Conservation (phyloP, 2,113 vertebrate genomes). For the Neogobius melanostomus region DNA sequence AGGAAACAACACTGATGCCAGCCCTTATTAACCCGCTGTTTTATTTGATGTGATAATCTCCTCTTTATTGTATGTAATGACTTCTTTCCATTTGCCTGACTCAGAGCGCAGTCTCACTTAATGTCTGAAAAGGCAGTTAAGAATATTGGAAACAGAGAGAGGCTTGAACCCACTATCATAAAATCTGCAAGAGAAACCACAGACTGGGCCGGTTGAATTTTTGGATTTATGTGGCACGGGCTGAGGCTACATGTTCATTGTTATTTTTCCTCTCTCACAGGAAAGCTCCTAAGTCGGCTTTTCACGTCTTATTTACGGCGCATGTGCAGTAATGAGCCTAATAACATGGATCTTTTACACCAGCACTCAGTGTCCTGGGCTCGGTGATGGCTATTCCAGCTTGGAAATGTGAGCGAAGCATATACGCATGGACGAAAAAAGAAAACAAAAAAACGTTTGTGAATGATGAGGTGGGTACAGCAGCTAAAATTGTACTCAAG, state of each 20-base stretch:
- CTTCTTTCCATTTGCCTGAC: slow-evolving; percentile 47
- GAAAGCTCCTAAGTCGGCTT: slow-evolving; percentile 2
- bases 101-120: slow-evolving; percentile 47
- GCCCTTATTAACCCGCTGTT: slow-evolving; percentile 20
- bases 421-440: not conserved
- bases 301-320: slow-evolving; percentile 40
- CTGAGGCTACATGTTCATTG: slow-evolving; percentile 43
- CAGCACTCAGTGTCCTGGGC: not conserved
- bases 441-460: not conserved
- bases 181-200: slow-evolving; percentile 74
- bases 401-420: not conserved
- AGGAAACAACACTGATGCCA: slow-evolving; percentile 13
- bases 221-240: slow-evolving; percentile 58
- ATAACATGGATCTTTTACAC: slow-evolving; percentile 12
- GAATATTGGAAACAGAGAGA: slow-evolving; percentile 73
- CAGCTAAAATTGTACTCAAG: not conserved
- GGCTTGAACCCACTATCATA: slow-evolving; percentile 73
- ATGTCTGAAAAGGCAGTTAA: slow-evolving; percentile 67
- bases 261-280: slow-evolving; percentile 43
- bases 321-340: slow-evolving; percentile 14
- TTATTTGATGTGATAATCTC: slow-evolving; percentile 70
- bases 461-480: not conserved
- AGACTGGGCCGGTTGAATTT: slow-evolving; percentile 61
- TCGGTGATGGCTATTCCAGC: not conserved
- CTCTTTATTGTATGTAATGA: slow-evolving; percentile 68